phyloP scores from a whole-genome alignment of 2,888 invertebrate genomes.

The Scaptomyza parva region DNA sequence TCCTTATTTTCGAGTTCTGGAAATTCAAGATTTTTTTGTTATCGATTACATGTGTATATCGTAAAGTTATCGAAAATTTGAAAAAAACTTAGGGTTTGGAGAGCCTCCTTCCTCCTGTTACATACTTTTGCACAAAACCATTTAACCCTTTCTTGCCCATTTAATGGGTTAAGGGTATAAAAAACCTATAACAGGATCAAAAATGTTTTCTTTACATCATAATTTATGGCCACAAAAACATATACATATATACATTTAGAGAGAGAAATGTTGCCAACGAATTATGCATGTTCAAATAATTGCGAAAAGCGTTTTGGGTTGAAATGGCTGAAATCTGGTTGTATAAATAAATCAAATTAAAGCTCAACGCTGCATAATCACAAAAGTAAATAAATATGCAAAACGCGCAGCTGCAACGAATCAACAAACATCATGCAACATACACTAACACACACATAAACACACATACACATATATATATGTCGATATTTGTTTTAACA shows the following conservation, averaged over 20 bases:
- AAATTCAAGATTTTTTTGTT: too few species aligned
- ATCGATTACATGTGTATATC: too few species aligned
- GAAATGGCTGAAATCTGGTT: constrained; percentile 35
- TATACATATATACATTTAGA: background rate
- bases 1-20: too few species aligned
- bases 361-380: constrained; percentile 71
- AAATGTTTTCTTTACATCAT: too few species aligned
- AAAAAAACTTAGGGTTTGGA: too few species aligned
- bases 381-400: constrained; percentile 64
- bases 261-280: constrained; percentile 20
- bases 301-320: constrained; percentile 31
- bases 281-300: constrained; percentile 43
- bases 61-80: too few species aligned
- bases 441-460: constrained; percentile 10
- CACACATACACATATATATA: constrained; percentile 28
- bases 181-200: too few species aligned
- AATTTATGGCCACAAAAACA: constrained; percentile 9
- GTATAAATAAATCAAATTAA: constrained; percentile 75
- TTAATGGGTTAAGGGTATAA: too few species aligned
- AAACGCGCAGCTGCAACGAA: constrained; percentile 37
- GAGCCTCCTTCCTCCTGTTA: too few species aligned
- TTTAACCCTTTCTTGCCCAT: too few species aligned
- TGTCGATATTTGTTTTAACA: constrained; percentile 74
- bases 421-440: constrained; percentile 11
- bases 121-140: too few species aligned